A percentile compares a stretch with the other conserved stretches of the same genome.
Evolutionary conservation across 2,888 invertebrate species (phyloP).

Genomic region (Alsophila aescularia): DNA sequence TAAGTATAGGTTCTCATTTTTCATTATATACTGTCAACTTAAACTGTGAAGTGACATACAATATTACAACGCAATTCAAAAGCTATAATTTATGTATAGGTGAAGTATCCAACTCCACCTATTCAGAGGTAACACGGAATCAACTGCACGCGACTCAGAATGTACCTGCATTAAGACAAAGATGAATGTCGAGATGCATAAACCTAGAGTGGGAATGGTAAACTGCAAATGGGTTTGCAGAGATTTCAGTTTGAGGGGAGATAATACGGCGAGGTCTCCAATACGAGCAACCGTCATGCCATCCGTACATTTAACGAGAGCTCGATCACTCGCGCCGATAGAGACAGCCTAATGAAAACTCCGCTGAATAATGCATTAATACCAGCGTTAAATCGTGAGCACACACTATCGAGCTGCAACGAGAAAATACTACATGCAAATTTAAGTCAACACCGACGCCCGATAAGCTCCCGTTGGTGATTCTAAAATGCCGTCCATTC

Average conservation of each 20-base stretch:
- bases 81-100: slow-evolving; percentile 23
- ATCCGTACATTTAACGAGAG: slow-evolving; percentile 83
- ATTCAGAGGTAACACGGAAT: slow-evolving; percentile 26
- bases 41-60: slow-evolving; percentile 20
- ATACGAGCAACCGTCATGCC: slow-evolving; percentile 82
- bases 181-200: slow-evolving; percentile 27
- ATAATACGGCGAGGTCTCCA: slow-evolving; percentile 34
- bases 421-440: slow-evolving; percentile 80
- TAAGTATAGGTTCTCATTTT: too few species aligned
- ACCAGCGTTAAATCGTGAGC: slow-evolving; percentile 83
- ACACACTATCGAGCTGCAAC: slow-evolving; percentile 75
- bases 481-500: slow-evolving; percentile 61
- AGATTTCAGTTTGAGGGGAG: slow-evolving; percentile 31
- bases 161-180: slow-evolving; percentile 17
- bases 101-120: slow-evolving; percentile 18
- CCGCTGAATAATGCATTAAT: slow-evolving; percentile 84
- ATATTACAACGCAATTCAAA: slow-evolving; percentile 24
- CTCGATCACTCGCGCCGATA: slow-evolving; percentile 78
- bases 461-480: slow-evolving; percentile 73
- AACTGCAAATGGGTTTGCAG: slow-evolving; percentile 28
- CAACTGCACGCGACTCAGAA: slow-evolving; percentile 22
- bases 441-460: slow-evolving; percentile 73
- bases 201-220: slow-evolving; percentile 18
- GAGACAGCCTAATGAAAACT: slow-evolving; percentile 81
- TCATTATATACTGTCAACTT: slow-evolving; percentile 5